phyloP scores from a whole-genome alignment of 2,113 vertebrate species.

The Phyllopteryx taeniolatus region DNA sequence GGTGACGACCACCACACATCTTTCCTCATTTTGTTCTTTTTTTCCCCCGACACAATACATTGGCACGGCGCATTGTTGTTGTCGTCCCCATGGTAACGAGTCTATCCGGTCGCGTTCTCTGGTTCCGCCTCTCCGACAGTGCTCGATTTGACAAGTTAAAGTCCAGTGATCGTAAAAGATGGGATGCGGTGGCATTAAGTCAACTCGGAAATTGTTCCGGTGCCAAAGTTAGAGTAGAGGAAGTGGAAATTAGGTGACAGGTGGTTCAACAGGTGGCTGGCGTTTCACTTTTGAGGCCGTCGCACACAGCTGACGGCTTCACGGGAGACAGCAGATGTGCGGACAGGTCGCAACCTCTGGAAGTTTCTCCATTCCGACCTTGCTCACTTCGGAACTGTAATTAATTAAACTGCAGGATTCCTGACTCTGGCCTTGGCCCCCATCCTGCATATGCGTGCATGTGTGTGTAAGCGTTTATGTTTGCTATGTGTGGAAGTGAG shows the following conservation, averaged over 20 bases:
- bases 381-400: slow-evolving; percentile 4
- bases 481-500: neutral
- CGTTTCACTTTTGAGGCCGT: neutral
- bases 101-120: no score
- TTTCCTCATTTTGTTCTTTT: no score
- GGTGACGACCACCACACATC: no score
- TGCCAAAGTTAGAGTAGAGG: neutral
- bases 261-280: neutral
- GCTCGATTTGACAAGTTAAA: no score
- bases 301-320: neutral
- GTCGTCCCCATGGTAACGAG: no score
- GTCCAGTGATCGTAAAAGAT: no score
- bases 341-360: slow-evolving; percentile 7
- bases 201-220: neutral
- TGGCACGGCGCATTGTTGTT: no score
- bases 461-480: slow-evolving; percentile 2
- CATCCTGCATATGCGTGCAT: neutral
- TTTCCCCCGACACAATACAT: no score
- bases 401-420: slow-evolving; percentile 10
- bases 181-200: neutral
- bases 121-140: no score
- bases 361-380: slow-evolving; percentile 1
- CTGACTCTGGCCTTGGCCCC: neutral
- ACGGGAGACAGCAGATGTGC: neutral
- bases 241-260: neutral